Percentiles rank a stretch among this genome's conserved stretches.
phyloP scores from a whole-genome alignment of 2,888 invertebrate genomes.

The Lithophane leautieri region DNA sequence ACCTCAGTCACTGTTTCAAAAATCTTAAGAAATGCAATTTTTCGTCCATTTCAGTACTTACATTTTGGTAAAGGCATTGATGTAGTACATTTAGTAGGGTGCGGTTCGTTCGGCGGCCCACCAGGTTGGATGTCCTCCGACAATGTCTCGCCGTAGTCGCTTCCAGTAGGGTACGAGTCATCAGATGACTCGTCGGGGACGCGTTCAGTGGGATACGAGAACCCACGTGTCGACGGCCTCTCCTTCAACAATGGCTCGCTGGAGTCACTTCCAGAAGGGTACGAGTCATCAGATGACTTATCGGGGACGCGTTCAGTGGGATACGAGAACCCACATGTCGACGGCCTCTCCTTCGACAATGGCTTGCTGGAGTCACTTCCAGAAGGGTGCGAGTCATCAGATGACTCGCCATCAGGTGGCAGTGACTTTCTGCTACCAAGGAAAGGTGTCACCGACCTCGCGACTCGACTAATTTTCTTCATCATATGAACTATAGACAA shows the following conservation, averaged over 20 bases:
- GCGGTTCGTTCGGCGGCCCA: too few species aligned
- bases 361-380: too few species aligned
- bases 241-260: background rate
- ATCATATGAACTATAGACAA: background rate
- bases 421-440: too few species aligned
- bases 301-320: background rate
- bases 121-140: background rate
- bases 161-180: too few species aligned
- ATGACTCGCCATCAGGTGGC: too few species aligned
- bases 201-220: too few species aligned
- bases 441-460: background rate
- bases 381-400: too few species aligned
- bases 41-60: background rate
- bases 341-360: background rate
- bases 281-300: accelerated
- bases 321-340: too few species aligned
- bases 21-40: background rate
- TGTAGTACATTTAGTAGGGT: slow-evolving; percentile 1
- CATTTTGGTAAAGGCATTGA: slow-evolving; percentile 12
- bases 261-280: too few species aligned
- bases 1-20: background rate
- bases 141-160: too few species aligned
- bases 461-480: background rate
- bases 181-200: accelerated
- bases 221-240: too few species aligned